Percentiles rank a stretch among this genome's conserved stretches.
Conservation (phyloP, 1,140 invertebrate species). For the Chironomus striatipennis region DNA sequence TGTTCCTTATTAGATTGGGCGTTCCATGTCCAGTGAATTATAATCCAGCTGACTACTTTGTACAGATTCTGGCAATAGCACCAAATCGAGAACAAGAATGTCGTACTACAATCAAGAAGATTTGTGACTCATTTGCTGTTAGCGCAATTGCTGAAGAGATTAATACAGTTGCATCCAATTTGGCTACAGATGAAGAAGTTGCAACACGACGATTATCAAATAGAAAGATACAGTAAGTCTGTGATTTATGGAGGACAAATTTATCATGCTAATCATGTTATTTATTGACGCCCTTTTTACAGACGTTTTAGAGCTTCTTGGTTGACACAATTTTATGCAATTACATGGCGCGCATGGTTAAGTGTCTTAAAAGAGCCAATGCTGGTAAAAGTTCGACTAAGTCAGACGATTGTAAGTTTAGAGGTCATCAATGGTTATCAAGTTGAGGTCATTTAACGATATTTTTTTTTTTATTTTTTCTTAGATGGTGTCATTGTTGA, state of each 20-base stretch:
- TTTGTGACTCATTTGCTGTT: slow-evolving; percentile 65
- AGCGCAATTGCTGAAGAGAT: slow-evolving; percentile 36
- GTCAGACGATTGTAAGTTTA: slow-evolving; percentile 77
- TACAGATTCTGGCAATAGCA: slow-evolving; percentile 81
- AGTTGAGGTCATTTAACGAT: neutral
- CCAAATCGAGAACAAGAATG: slow-evolving; percentile 71
- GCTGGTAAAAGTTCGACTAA: slow-evolving; percentile 74
- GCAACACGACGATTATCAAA: neutral
- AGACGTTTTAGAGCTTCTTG: slow-evolving; percentile 64
- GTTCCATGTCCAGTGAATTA: slow-evolving; percentile 76
- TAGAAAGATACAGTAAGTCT: slow-evolving; percentile 27
- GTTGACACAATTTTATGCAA: slow-evolving; percentile 77
- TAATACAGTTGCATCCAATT: neutral
- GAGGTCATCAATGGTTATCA: neutral
- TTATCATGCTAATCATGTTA: slow-evolving; percentile 32
- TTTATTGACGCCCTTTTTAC: slow-evolving; percentile 30
- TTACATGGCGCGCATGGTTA: slow-evolving; percentile 85
- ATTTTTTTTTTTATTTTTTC: slow-evolving; percentile 27
- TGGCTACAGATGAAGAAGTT: neutral
- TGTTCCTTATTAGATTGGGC: slow-evolving; percentile 51
- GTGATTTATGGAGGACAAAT: slow-evolving; percentile 40
- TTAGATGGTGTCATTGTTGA: slow-evolving; percentile 74
- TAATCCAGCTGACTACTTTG: slow-evolving; percentile 92
- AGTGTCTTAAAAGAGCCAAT: slow-evolving; percentile 82
- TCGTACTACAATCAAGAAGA: slow-evolving; percentile 60